Evolutionary conservation across 2,113 vertebrate species (phyloP), one percentile per base, ranked within the genome.

Genomic region (Amphiprion ocellaris): DNA sequence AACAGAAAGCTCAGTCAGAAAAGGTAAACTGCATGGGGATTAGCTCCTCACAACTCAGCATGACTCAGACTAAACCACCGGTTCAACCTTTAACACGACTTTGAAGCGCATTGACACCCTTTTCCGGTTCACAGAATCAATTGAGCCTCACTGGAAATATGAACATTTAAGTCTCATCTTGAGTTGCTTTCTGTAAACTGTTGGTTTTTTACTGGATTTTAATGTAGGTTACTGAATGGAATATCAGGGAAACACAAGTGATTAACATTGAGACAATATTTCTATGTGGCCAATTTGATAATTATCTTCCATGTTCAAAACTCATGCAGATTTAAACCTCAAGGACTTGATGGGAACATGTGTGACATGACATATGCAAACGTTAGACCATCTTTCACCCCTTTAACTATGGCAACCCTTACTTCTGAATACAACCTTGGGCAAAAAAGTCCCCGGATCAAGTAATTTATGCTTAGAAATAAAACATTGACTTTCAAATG

Each of bases 401-500:
- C 44, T 81, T 26, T 68, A 50, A 65, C 75, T 62, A 67, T 74
- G 68, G 52, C 79, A 85, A 50, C 55, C 58, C 81, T 86, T 84
- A 80, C 67, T 90, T 88, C 58, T 83, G 79, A 87, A 86, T 71
- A 89, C 81, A 90, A 92, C 92, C 91, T 91, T 90, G 69, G 82
- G 89, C 82, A 16, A 87, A 89, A 87, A 84, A 71, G 50, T 66
- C 68, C 63, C 72, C 75, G 26, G 80, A 91, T 92, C 82, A 88
- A 86, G 85, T 94, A 92, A 94, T 94, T 93, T 93, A 92, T 92
- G 90, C 90, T 81, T 37, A 63, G 87, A 90, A 92, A 91, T 82
- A 90, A 90, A 94, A 93, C 87, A 92, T 90, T 92, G 94, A 94
- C 90, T 94, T 94, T 94, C 89, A 93, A 94, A 93, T 91, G 86